phyloP scores from a whole-genome alignment of 1,140 invertebrate genomes.

The Dufourea novaeangliae region DNA sequence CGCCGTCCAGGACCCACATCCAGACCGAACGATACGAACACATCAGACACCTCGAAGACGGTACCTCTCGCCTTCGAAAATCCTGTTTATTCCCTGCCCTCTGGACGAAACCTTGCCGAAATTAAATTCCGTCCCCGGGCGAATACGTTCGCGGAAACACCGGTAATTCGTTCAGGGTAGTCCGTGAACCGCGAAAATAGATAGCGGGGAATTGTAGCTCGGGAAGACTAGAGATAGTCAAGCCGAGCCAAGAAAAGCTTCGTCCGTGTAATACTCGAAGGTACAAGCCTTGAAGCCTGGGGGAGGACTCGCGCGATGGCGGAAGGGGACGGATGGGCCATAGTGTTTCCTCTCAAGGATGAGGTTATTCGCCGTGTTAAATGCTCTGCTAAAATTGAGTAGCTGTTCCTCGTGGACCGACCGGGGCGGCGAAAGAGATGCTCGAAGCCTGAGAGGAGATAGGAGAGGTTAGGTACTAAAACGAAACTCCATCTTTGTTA shows the following conservation, averaged over 20 bases:
- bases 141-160: conserved; percentile 24
- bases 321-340: background rate
- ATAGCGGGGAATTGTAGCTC: conserved; percentile 31
- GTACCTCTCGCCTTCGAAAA: background rate
- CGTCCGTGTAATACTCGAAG: conserved; percentile 32
- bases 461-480: conserved; percentile 41
- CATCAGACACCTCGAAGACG: background rate
- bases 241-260: conserved; percentile 33
- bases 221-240: background rate
- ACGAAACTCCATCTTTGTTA: conserved; percentile 69
- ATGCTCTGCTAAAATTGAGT: conserved; percentile 61
- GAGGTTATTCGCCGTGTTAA: conserved; percentile 55
- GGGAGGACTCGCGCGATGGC: conserved; percentile 7
- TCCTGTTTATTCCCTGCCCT: background rate
- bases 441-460: background rate
- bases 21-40: background rate
- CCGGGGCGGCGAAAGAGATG: conserved; percentile 18
- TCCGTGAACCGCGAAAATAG: conserved; percentile 26
- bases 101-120: background rate
- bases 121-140: background rate
- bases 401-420: conserved; percentile 15
- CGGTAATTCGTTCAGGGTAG: background rate
- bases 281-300: conserved; percentile 27
- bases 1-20: background rate
- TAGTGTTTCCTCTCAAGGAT: conserved; percentile 25